Percentiles rank a stretch among this genome's conserved stretches.
These are phyloP conservation scores for Lepidonotus clava DNA, from an alignment of 2,888 invertebrate genomes.

Conservation along the genomic window DNA sequence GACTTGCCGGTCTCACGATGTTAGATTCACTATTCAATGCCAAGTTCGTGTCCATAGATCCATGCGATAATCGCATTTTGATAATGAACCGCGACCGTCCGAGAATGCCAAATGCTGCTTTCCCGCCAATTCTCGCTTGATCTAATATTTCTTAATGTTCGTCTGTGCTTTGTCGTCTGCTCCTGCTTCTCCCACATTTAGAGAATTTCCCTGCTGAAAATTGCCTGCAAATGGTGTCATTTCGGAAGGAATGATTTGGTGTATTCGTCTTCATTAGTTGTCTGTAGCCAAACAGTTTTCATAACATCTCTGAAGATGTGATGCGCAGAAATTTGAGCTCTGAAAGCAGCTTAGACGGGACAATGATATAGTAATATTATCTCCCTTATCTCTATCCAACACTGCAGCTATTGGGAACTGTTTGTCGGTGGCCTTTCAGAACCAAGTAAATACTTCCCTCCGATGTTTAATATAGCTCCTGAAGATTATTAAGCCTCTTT, in stretches of 20 bases:
- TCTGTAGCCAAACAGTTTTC: background rate
- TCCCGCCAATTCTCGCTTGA: background rate
- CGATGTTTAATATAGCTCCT: too few species aligned
- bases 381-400: too few species aligned
- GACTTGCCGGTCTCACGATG: too few species aligned
- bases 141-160: background rate
- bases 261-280: constrained; percentile 13
- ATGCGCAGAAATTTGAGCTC: background rate
- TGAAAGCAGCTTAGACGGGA: background rate
- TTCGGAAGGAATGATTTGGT: background rate
- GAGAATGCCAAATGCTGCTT: background rate
- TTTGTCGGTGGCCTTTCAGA: too few species aligned
- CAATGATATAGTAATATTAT: too few species aligned
- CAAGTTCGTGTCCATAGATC: constrained; percentile 14
- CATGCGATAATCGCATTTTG: background rate
- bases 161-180: constrained; percentile 2
- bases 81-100: too few species aligned
- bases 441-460: too few species aligned
- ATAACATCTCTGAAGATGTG: background rate
- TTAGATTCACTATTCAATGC: background rate
- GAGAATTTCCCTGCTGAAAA: too few species aligned
- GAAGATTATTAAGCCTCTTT: too few species aligned
- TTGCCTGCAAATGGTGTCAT: background rate
- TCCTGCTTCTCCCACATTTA: too few species aligned
- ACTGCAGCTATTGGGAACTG: too few species aligned